Evolutionary conservation across 1,140 invertebrate species (phyloP), one percentile per base, ranked within the genome.

Genomic region (Drosophila paulistorum): DNA sequence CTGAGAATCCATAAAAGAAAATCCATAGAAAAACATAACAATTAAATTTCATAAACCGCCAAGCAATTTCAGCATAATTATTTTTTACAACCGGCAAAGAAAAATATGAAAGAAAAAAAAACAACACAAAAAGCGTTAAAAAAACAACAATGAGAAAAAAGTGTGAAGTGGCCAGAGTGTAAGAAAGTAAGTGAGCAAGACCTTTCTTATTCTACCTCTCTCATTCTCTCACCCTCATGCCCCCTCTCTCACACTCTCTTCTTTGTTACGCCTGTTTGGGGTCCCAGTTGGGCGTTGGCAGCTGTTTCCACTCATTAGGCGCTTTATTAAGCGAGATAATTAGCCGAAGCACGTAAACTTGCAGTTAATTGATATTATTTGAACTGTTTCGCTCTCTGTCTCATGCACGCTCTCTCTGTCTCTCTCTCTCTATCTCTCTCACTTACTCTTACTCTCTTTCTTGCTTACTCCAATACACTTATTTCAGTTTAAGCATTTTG

Each of bases 331-430:
- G 83, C 83, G 83, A 87, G 83, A 86, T 87, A 87, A 87, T 87
- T 87, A 87, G 83, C 83, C 76, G 73, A 87, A 83, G 83, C 83
- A 87, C 83, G 83, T 87, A 87, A 76, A 87, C 83, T 87, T 87
- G 83, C 83, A 87, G 83, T 87, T 87, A 87, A 87, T 87, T 87
- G 83, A 87, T 87, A 87, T 87, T 87, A 87, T 87, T 87, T 87
- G 83, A 87, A 83, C 83, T 87, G 60, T 67, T 70, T 57, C 42
- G 30, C 62, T 60, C 45, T 48, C 58, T 35, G 30, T 39, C 9
- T 51, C n/a, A 11, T 9, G 2, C 17, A 7, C 45, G 9, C 17
- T 7, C 45, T 48, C 7, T 9, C 2, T 17, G 7, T 11, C 45
- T 51, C 45, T 23, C 45, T 51, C 45, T 11, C 45, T 23, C 45